phyloP scores from a whole-genome alignment of 2,888 invertebrate species.

The Ectemnius lituratus region DNA sequence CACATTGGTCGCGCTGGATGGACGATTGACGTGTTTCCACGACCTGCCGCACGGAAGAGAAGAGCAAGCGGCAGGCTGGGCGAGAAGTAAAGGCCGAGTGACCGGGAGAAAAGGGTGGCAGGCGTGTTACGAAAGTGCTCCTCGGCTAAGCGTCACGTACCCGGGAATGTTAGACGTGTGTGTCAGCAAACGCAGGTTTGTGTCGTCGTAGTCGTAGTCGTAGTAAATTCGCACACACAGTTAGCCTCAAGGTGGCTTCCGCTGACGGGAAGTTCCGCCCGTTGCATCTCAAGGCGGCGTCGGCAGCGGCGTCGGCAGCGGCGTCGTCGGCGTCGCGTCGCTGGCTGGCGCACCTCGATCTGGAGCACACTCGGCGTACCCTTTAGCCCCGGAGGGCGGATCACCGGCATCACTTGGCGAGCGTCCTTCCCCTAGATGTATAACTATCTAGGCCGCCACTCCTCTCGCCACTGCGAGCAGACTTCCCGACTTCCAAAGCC shows the following conservation, averaged over 20 bases:
- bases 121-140: slow-evolving; percentile 30
- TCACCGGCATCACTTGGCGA: too few species aligned
- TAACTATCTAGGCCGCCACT: too few species aligned
- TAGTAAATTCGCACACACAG: slow-evolving; percentile 27
- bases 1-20: background rate
- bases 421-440: too few species aligned
- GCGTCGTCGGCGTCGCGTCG: slow-evolving; percentile 24
- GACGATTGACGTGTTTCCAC: slow-evolving; percentile 21
- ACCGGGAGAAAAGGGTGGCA: slow-evolving; percentile 2
- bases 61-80: background rate
- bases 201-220: too few species aligned
- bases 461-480: too few species aligned
- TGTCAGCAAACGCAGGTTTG: too few species aligned
- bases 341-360: slow-evolving; percentile 9
- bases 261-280: slow-evolving; percentile 43
- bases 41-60: slow-evolving; percentile 9
- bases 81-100: too few species aligned
- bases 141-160: slow-evolving; percentile 32
- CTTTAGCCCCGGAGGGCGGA: too few species aligned
- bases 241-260: slow-evolving; percentile 49
- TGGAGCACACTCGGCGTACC: background rate
- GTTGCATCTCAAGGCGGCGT: slow-evolving; percentile 24
- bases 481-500: too few species aligned
- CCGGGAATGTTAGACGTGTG: slow-evolving; percentile 4
- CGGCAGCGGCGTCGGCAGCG: too few species aligned